Percentiles rank a stretch among this genome's conserved stretches.
Conservation (phyloP, 30 jellyfish, hydroid and myxozoan genomes). For the Clytia hemisphaerica region DNA sequence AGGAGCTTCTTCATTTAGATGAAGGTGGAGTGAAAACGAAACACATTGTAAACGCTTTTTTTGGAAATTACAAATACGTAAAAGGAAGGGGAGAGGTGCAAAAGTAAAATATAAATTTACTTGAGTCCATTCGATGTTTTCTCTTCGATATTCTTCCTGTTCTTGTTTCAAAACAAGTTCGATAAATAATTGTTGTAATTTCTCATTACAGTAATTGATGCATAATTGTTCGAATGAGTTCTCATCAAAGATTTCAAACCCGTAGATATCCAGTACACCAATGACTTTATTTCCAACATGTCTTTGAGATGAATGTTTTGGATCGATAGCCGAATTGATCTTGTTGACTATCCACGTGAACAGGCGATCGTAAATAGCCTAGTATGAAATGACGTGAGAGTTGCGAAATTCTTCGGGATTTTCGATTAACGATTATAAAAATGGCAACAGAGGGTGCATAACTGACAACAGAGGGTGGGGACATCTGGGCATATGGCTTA, state of each 20-base stretch:
- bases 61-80: too few species aligned
- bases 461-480: too few species aligned
- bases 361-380: constrained; percentile 87
- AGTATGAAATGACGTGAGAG: neutral
- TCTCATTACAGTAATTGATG: constrained; percentile 85
- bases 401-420: too few species aligned
- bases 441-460: too few species aligned
- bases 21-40: too few species aligned
- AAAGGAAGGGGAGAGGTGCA: too few species aligned
- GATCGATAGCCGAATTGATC: constrained; percentile 77
- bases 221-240: constrained; percentile 89
- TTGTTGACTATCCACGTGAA: constrained; percentile 86
- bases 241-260: constrained; percentile 81
- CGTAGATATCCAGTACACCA: constrained; percentile 87
- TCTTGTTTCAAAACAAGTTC: constrained; percentile 85
- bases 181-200: constrained; percentile 82
- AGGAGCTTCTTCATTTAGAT: too few species aligned
- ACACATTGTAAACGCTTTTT: too few species aligned
- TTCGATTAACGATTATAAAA: too few species aligned
- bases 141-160: constrained; percentile 82
- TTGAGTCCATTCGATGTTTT: constrained; percentile 88
- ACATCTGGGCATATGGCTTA: too few species aligned
- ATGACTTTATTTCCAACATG: constrained; percentile 63
- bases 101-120: too few species aligned
- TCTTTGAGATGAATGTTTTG: constrained; percentile 25